phyloP scores from a whole-genome alignment of 2,797 vertebrate species.

The Artibeus jamaicensis region DNA sequence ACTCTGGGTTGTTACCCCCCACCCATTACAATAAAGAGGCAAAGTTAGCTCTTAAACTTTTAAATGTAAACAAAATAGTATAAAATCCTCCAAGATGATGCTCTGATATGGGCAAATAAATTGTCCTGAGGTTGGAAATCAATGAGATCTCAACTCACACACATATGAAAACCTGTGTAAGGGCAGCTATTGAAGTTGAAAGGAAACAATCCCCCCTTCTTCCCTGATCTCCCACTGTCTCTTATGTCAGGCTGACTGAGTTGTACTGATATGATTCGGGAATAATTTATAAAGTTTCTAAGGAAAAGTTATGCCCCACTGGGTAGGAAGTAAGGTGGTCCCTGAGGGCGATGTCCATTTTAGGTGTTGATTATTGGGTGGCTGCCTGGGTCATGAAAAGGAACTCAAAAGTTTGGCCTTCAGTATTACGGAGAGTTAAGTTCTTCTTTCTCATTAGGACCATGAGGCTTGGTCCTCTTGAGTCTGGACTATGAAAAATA shows the following conservation, averaged over 20 bases:
- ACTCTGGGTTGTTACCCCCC: neutral
- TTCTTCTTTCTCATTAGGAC: neutral
- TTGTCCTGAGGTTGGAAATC: conserved; percentile 21
- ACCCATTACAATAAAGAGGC: neutral
- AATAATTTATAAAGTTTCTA: neutral
- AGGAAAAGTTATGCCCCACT: neutral
- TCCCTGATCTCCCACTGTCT: neutral
- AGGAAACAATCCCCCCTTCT: neutral
- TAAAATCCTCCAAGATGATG: conserved; percentile 16
- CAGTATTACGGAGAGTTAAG: neutral
- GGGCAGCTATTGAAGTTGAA: neutral
- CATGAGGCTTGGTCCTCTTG: neutral
- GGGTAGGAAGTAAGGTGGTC: neutral
- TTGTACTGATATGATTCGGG: neutral
- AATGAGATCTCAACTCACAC: neutral
- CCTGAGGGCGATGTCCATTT: neutral
- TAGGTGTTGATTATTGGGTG: neutral
- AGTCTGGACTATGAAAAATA: neutral
- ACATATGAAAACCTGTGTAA: neutral
- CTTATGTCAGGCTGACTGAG: neutral
- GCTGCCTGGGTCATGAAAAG: conserved; percentile 17
- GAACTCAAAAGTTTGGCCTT: conserved; percentile 5
- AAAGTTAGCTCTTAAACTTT: conserved; percentile 1
- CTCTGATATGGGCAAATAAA: neutral
- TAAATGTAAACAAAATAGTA: conserved; percentile 10